A percentile compares a stretch with the other conserved stretches of the same genome.
phyloP scores from a whole-genome alignment of 1,140 invertebrate species.

The Elymnias hypermnestra region DNA sequence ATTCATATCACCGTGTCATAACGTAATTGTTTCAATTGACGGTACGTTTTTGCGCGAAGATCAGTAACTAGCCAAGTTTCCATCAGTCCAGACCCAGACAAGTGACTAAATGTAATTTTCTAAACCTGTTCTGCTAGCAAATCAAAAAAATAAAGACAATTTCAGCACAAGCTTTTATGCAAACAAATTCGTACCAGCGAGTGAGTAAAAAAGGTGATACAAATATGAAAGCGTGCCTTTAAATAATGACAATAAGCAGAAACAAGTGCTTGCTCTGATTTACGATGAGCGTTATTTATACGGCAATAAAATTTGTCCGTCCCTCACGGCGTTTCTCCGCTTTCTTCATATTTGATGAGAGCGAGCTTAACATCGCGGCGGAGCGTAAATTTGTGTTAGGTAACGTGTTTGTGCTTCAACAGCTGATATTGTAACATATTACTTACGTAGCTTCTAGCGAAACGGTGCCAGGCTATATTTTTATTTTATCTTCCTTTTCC shows the following conservation, averaged over 20 bases:
- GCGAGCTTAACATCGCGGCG: slow-evolving; percentile 9
- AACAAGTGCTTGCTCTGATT: slow-evolving; percentile 16
- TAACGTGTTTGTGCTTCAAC: slow-evolving; percentile 8
- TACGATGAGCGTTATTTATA: slow-evolving; percentile 18
- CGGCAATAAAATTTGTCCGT: slow-evolving; percentile 24
- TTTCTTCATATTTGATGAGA: slow-evolving; percentile 24
- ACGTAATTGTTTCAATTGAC: too few relatives aligned
- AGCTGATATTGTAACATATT: slow-evolving; percentile 17
- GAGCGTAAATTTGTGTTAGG: slow-evolving; percentile 18
- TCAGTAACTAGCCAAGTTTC: too few relatives aligned
- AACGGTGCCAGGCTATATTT: background rate
- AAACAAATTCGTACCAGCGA: too few relatives aligned
- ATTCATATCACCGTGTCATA: too few relatives aligned
- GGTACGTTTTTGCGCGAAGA: too few relatives aligned
- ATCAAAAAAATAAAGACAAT: too few relatives aligned
- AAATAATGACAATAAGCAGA: slow-evolving; percentile 1
- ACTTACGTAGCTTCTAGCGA: background rate
- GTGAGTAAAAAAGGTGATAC: too few relatives aligned
- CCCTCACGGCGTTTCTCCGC: slow-evolving; percentile 14
- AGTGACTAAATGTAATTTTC: too few relatives aligned
- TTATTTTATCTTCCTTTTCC: slow-evolving; percentile 1
- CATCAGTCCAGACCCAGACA: too few relatives aligned
- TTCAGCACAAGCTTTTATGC: too few relatives aligned
- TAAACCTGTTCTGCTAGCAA: too few relatives aligned
- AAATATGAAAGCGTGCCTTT: too few relatives aligned